These are phyloP conservation scores for Plemyria rubiginata DNA, from an alignment of 2,888 invertebrate genomes.

Conservation along the genomic window DNA sequence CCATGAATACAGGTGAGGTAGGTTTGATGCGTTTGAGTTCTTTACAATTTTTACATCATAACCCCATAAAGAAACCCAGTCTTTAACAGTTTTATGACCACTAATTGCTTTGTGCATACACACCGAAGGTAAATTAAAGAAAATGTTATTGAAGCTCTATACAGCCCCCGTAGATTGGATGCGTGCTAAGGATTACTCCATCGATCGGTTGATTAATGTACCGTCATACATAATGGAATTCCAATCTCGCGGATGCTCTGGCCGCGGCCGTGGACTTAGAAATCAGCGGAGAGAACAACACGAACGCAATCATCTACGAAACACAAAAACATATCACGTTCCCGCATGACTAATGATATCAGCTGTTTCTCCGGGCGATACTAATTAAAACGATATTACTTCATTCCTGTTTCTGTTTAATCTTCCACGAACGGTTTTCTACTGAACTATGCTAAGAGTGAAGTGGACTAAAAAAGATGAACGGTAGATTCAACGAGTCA, in stretches of 20 bases:
- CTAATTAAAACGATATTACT: conserved; percentile 63
- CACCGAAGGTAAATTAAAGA: conserved; percentile 1
- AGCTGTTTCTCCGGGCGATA: conserved; percentile 67
- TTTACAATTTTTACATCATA: background rate
- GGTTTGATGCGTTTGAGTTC: conserved; percentile 2
- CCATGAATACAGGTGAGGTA: conserved; percentile 4
- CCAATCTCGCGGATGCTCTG: conserved; percentile 65
- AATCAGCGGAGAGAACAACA: conserved; percentile 67
- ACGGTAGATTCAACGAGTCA: background rate
- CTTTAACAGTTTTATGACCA: conserved; percentile 1
- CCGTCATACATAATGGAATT: conserved; percentile 63
- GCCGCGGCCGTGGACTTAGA: conserved; percentile 62
- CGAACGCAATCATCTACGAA: conserved; percentile 61
- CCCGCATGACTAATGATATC: conserved; percentile 68
- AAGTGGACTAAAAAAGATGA: conserved; percentile 17
- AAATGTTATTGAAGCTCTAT: conserved; percentile 6
- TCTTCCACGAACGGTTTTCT: conserved; percentile 31
- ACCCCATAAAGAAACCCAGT: background rate
- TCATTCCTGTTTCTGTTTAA: conserved; percentile 40
- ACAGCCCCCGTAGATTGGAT: background rate
- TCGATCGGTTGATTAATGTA: conserved; percentile 53
- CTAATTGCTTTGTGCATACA: conserved; percentile 1
- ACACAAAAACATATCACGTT: conserved; percentile 61
- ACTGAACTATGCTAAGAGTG: conserved; percentile 25
- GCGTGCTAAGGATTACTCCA: conserved; percentile 33